These are phyloP conservation scores for Diaphora mendica DNA, from an alignment of 2,888 invertebrate species.

Conservation along the genomic window DNA sequence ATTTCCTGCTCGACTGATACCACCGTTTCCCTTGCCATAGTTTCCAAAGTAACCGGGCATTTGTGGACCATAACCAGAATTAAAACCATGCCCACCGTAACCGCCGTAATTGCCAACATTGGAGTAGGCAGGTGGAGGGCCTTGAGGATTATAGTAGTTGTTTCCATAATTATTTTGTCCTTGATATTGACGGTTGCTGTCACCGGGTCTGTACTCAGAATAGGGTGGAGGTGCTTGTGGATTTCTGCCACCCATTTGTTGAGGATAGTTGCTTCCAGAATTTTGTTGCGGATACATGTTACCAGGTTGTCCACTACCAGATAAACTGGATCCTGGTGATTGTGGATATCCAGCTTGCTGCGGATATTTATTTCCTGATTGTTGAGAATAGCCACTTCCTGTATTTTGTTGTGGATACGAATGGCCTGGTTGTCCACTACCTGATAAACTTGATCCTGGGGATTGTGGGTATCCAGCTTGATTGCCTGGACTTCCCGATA, in stretches of 20 bases:
- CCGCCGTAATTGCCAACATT: constrained; percentile 62
- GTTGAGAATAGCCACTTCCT: constrained; percentile 57
- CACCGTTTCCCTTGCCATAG: constrained; percentile 70
- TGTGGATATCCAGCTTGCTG: constrained; percentile 58
- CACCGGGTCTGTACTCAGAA: constrained; percentile 50
- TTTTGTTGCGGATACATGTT: constrained; percentile 51
- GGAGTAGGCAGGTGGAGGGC: constrained; percentile 72
- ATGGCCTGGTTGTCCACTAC: constrained; percentile 40
- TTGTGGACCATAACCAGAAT: constrained; percentile 67
- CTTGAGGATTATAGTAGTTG: constrained; percentile 69
- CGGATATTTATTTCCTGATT: constrained; percentile 51
- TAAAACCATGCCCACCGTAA: constrained; percentile 58
- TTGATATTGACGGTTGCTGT: constrained; percentile 35
- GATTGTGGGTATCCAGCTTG: constrained; percentile 55
- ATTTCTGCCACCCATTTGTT: constrained; percentile 16
- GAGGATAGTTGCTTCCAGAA: constrained; percentile 52
- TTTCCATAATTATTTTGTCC: constrained; percentile 62
- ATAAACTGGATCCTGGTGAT: constrained; percentile 46
- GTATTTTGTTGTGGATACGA: constrained; percentile 56
- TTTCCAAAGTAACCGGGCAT: constrained; percentile 80
- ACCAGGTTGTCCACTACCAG: constrained; percentile 44
- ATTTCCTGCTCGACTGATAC: constrained; percentile 70
- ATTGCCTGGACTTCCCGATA: constrained; percentile 68
- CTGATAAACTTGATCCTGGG: constrained; percentile 46
- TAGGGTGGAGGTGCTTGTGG: constrained; percentile 67